Percentiles rank a stretch among this genome's conserved stretches.
These are phyloP conservation scores for Cordilura impudica DNA, from an alignment of 2,888 invertebrate species.

Conservation along the genomic window DNA sequence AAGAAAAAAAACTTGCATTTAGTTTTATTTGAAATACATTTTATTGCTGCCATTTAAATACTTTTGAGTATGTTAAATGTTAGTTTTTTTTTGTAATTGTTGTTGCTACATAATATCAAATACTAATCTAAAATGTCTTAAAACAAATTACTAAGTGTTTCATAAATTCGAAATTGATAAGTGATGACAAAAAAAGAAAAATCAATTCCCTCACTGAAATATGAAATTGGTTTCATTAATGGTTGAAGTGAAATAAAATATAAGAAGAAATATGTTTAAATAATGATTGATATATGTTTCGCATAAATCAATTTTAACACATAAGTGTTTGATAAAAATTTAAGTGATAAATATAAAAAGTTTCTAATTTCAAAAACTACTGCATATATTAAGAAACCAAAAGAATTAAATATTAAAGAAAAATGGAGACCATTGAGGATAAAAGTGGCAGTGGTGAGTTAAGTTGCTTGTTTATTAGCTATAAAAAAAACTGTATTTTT, in stretches of 20 bases:
- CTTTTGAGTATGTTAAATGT: not conserved
- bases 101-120: not conserved
- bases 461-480: too few relatives aligned
- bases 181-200: slow-evolving; percentile 3
- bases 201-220: not conserved
- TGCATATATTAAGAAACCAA: not conserved
- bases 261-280: not conserved
- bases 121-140: slow-evolving; percentile 1
- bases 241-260: not conserved
- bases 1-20: not conserved
- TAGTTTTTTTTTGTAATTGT: too few relatives aligned
- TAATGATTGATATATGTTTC: slow-evolving; percentile 16
- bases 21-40: not conserved
- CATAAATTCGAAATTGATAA: slow-evolving; percentile 30
- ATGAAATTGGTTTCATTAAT: not conserved
- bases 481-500: too few relatives aligned
- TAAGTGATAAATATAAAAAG: not conserved
- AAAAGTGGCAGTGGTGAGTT: not conserved
- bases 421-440: not conserved
- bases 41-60: slow-evolving; percentile 11
- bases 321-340: not conserved
- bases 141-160: slow-evolving; percentile 20
- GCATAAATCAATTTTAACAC: not conserved
- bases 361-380: not conserved
- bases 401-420: not conserved